A percentile compares a stretch with the other conserved stretches of the same genome.
Evolutionary conservation across 2,888 invertebrate genomes (phyloP).

Genomic region (Tipula vernalis): DNA sequence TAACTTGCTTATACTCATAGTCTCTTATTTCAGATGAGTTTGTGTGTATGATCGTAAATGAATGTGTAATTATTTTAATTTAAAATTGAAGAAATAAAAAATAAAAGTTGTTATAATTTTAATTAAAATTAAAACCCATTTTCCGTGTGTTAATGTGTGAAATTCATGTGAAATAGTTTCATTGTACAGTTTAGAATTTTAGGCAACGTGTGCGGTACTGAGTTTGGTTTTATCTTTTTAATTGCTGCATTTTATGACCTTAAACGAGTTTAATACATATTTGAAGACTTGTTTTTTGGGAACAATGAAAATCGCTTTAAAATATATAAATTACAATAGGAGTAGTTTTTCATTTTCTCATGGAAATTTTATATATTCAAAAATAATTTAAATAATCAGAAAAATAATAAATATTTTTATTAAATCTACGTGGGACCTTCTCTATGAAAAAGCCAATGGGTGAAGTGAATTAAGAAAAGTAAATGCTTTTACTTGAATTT

Average conservation of each 20-base stretch:
- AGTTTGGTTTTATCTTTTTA: too few relatives aligned
- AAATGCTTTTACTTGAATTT: too few relatives aligned
- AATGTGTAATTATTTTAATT: slow-evolving; percentile 4
- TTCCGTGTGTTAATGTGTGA: background rate
- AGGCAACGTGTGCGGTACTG: background rate
- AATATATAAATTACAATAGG: background rate
- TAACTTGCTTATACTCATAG: background rate
- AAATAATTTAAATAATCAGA: too few relatives aligned
- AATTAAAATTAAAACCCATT: background rate
- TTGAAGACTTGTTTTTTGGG: background rate
- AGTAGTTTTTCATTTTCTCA: too few relatives aligned
- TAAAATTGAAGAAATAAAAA: background rate
- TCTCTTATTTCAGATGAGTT: background rate
- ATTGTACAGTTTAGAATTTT: background rate
- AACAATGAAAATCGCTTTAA: background rate
- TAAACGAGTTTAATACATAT: background rate
- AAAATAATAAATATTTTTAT: too few relatives aligned
- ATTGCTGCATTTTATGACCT: too few relatives aligned
- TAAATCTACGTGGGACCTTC: too few relatives aligned
- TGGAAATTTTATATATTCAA: too few relatives aligned
- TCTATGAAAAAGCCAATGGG: too few relatives aligned
- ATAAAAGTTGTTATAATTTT: background rate
- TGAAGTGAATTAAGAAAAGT: too few relatives aligned
- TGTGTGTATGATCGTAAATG: background rate
- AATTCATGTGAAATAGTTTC: background rate